phyloP scores from a whole-genome alignment of 2,113 vertebrate genomes.

The Myanophis thanlyinensis region DNA sequence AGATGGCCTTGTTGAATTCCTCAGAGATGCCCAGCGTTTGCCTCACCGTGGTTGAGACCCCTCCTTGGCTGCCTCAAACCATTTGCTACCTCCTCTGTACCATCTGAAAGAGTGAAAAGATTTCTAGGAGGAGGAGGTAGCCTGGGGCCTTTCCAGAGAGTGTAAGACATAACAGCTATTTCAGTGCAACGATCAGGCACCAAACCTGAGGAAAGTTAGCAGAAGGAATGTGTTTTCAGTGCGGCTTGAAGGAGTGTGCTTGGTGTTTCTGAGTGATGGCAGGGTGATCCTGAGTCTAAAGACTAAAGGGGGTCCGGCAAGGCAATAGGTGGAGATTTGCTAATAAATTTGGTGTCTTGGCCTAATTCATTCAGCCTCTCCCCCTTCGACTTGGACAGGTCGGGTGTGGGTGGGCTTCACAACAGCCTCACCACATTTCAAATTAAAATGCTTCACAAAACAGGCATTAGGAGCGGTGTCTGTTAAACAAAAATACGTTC shows the following conservation, averaged over 20 bases:
- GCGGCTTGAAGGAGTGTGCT: background rate
- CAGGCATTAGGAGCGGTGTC: background rate
- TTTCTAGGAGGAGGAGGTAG: background rate
- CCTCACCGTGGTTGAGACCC: background rate
- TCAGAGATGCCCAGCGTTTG: background rate
- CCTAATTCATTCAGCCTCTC: background rate
- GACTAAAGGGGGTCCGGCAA: background rate
- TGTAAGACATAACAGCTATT: background rate
- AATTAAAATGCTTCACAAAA: background rate
- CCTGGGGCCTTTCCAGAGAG: background rate
- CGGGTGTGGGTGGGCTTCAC: background rate
- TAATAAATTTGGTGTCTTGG: background rate
- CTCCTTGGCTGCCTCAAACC: background rate
- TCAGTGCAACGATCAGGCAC: slow-evolving; percentile 21
- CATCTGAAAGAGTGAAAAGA: background rate
- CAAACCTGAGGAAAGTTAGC: background rate
- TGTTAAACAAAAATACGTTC: background rate
- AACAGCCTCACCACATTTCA: background rate
- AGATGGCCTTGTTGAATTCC: background rate
- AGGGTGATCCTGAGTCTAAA: background rate
- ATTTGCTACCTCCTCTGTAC: background rate
- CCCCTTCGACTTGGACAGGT: background rate
- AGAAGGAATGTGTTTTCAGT: slow-evolving; percentile 23
- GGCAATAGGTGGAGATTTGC: background rate
- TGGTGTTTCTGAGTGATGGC: background rate